phyloP scores from a whole-genome alignment of 1,140 invertebrate species.

The Trichomalopsis sarcophagae region DNA sequence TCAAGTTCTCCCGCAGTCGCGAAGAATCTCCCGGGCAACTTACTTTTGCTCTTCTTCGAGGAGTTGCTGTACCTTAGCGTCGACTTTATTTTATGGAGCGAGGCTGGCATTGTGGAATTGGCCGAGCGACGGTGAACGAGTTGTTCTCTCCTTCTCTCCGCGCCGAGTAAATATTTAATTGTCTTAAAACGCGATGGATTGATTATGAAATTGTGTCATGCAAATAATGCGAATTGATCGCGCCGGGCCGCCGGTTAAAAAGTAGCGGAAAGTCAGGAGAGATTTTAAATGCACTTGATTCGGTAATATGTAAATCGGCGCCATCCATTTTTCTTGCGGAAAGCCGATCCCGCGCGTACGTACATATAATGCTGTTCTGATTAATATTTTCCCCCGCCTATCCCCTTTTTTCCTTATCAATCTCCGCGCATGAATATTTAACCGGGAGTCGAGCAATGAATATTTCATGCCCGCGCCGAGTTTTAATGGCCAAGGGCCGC shows the following conservation, averaged over 20 bases:
- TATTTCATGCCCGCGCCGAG: constrained; percentile 43
- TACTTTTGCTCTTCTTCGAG: constrained; percentile 25
- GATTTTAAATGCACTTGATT: constrained; percentile 47
- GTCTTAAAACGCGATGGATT: too few species aligned
- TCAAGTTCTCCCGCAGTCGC: constrained; percentile 39
- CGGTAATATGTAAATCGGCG: constrained; percentile 38
- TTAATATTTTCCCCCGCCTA: constrained; percentile 37
- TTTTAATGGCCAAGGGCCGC: constrained; percentile 41
- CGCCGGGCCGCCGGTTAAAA: too few species aligned
- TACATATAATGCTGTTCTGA: constrained; percentile 41
- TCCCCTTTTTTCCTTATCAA: constrained; percentile 39
- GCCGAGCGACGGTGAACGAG: too few species aligned
- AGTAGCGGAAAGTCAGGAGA: background rate
- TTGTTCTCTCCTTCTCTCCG: too few species aligned
- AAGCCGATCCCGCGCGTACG: constrained; percentile 28
- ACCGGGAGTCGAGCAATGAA: constrained; percentile 38
- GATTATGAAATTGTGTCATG: background rate
- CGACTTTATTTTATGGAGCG: constrained; percentile 27
- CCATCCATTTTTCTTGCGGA: constrained; percentile 36
- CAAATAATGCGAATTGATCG: too few species aligned
- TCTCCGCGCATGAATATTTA: constrained; percentile 52
- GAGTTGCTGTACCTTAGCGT: constrained; percentile 5
- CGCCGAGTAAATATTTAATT: too few species aligned
- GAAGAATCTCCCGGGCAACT: constrained; percentile 37
- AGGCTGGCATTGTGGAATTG: background rate